Base-by-base conservation (phyloP, 2,113 vertebrate species). In the Sprattus sprattus region DNA sequence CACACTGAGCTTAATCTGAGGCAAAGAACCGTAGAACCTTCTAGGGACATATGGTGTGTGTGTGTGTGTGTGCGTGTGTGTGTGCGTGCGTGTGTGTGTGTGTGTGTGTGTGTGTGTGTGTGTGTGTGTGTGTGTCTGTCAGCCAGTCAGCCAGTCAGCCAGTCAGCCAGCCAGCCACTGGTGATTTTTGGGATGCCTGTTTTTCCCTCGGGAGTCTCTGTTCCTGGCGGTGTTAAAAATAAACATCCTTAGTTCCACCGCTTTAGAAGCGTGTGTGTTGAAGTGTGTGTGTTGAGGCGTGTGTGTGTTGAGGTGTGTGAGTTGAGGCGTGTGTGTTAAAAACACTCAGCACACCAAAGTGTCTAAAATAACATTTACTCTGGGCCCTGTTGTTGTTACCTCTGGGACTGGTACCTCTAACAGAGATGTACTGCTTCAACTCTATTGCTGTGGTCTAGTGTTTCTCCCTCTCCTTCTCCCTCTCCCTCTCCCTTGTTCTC, bases 31-130 rank as follows among this genome's bases (percentile, higher is more conserved):
- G 7, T 7, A 64, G 57, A 64, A 7, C 20, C 20, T 25, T 13
- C 64, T 11, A 10, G 1, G 2, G 39, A 39, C 6, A 13, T 11
- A 71, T 71, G 64, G 7, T 71, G 64, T 32, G 64, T 32, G n/a
- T 32, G 64, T 71, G 64, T 67, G 60, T 67, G 60, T 67, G 60
- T 67, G n/a, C 28, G 60, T 67, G 60, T 67, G 60, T 67, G 18
- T 60, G 57, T 60, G 57, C 22, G 18, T 60, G 57, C 5, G 57
- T 60, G 15, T 18, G 15, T 60, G 57, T 64, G 57, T 64, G 16
- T 64, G 57, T 64, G 57, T 64, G 57, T 64, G 16, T 20, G 16
- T 64, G 16, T 64, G 57, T 64, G 57, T 64, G 57, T 64, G 57
- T 64, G 57, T 64, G 57, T 64, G 57, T 64, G 16, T 64, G 60